phyloP scores from a whole-genome alignment of 1,140 invertebrate genomes.

The Rhagoletis pomonella region DNA sequence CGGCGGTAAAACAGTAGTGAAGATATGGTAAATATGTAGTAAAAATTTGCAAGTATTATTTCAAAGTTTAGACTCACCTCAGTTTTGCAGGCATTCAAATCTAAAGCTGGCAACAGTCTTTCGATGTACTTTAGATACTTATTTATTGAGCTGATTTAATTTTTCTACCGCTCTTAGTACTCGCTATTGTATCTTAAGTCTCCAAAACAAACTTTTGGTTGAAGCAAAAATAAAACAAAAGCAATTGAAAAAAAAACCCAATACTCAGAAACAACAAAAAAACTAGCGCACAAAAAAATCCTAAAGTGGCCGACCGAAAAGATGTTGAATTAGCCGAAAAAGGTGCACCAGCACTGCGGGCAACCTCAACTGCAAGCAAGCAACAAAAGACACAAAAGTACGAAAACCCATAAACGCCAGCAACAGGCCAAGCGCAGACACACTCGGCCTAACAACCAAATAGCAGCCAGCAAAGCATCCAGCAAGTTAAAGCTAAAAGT shows the following conservation, averaged over 20 bases:
- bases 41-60: neutral
- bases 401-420: neutral
- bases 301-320: neutral
- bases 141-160: neutral
- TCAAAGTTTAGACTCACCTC: neutral
- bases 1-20: neutral
- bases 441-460: neutral
- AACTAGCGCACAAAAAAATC: neutral
- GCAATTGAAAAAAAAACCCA: too few species aligned
- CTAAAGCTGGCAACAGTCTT: neutral
- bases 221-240: neutral
- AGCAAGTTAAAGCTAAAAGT: slow-evolving; percentile 36
- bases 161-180: neutral
- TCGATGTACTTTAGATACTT: neutral
- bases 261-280: neutral
- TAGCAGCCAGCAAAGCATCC: slow-evolving; percentile 10
- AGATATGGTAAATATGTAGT: neutral
- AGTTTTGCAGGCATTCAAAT: slow-evolving; percentile 9
- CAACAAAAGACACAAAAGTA: neutral
- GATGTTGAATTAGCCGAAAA: slow-evolving; percentile 22
- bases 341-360: neutral
- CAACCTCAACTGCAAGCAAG: neutral
- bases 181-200: neutral
- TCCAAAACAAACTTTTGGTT: slow-evolving; percentile 6
- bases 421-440: slow-evolving; percentile 15